Evolutionary conservation across 1,140 invertebrate genomes (phyloP), one percentile per base, ranked within the genome.

Genomic region (Adoxophyes honmai): DNA sequence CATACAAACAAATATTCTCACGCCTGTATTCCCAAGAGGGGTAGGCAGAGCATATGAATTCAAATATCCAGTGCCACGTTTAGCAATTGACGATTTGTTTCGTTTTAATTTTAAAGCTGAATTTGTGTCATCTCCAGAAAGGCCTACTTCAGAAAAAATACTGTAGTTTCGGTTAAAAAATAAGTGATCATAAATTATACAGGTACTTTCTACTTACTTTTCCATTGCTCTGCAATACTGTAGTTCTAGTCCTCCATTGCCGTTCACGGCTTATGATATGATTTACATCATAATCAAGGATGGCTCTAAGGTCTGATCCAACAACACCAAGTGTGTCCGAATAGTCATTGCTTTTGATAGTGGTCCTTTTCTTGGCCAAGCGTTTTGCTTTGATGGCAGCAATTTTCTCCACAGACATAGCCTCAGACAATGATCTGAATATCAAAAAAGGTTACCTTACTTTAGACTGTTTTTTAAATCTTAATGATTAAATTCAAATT

Each of bases 361-460:
- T 99, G 0, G 96, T 98, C 67, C 98, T 91, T 81, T 99, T 99
- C 65, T 98, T 98, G 2, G 98, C 98, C 70, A 99, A 90, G 89
- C 97, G 94, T 90, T 99, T 99, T 0, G 98, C 98, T 90, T 98
- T 98, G 56, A 99, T 98, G 10, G 97, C 97, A 15, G 98, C 97
- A 89, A 99, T 99, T 88, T 98, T 99, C 81, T 99, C 98, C 6
- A 98, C 95, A 1, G 97, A 97, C 96, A 99, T 97, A 48, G 96
- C 95, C 74, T 99, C 97, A 15, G 97, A 98, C 11, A 99, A 89
- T 2, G 97, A 98, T 64, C 93, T 94, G 68, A 55, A 28, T 28
- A 28, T 28, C 6, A 28, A 28, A 28, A 28, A 28, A 28, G 21
- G 21, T 28, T 28, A n/a, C n/a, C n/a, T n/a, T n/a, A n/a, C n/a